Base-by-base conservation (phyloP, 2,797 vertebrate species). In the Garrulus glandarius region DNA sequence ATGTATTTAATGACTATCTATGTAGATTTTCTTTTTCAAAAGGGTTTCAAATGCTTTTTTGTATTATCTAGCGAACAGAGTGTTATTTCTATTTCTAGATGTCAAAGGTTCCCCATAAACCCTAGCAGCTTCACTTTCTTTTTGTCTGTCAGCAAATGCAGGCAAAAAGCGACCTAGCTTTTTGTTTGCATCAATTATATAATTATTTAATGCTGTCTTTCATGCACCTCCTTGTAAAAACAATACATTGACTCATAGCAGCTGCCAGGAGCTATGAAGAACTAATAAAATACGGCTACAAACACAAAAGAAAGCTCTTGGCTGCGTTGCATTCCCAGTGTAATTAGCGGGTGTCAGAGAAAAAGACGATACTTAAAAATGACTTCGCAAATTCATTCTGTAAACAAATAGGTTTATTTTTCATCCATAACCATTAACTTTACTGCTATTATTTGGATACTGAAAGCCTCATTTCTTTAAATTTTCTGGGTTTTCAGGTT, bases 191-290 rank as follows among this genome's bases (percentile, higher is more conserved):
- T 92, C 64, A 93, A 93, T 95, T 94, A 72, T 55, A 37, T 52
- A 92, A 96, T 75, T 91, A 96, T 95, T 91, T 93, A 83, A 72
- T 81, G 37, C 76, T 92, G 84, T 94, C 61, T 87, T 86, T 79
- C 47, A 14, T 64, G 36, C 9, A 63, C 4, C 44, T 88, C 24
- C 67, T 83, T 92, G 41, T 78, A 94, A 96, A 96, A 92, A 55
- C 82, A 84, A 63, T 90, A 87, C 61, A 50, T 47, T 94, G 81
- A 93, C 61, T 95, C 92, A 84, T 13, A 93, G 76, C 81, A 96
- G 69, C 89, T 97, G 86, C 92, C 85, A 76, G 86, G 49, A 97
- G 65, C 80, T 91, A 67, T 67, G 49, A 49, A 72, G 30, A 69
- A 47, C 43, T 83, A 61, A 89, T 75, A 65, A 79, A 94, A 91